Percentiles rank a stretch among this genome's conserved stretches.
phyloP scores from a whole-genome alignment of 2,888 invertebrate genomes.

The Pheosia tremula region DNA sequence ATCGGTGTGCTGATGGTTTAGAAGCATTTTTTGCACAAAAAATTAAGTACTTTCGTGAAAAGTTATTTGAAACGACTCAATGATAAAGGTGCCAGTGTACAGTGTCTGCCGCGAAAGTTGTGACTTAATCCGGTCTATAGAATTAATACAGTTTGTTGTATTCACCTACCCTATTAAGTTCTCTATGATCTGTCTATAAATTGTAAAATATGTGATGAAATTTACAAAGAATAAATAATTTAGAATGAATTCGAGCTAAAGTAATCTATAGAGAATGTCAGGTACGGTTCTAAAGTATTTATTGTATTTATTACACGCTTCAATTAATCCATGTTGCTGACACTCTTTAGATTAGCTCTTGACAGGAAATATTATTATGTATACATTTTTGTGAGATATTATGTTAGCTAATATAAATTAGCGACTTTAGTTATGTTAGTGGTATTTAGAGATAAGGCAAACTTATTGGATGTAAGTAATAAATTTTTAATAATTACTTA shows the following conservation, averaged over 20 bases:
- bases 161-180: constrained; percentile 47
- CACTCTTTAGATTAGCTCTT: constrained; percentile 58
- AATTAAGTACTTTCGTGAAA: constrained; percentile 94
- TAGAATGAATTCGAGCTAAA: constrained; percentile 57
- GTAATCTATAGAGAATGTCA: constrained; percentile 62
- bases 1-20: constrained; percentile 97
- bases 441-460: constrained; percentile 74
- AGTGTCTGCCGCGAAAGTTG: constrained; percentile 46
- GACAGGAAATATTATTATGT: constrained; percentile 62
- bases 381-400: constrained; percentile 74
- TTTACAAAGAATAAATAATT: constrained; percentile 71
- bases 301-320: constrained; percentile 78
- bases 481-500: constrained; percentile 76
- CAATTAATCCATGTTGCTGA: constrained; percentile 62
- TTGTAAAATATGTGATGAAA: constrained; percentile 75
- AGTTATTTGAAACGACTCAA: constrained; percentile 87
- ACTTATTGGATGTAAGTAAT: constrained; percentile 80
- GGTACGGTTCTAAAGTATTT: constrained; percentile 73
- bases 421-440: constrained; percentile 70
- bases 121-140: constrained; percentile 33
- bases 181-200: constrained; percentile 72
- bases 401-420: constrained; percentile 77
- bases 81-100: constrained; percentile 72
- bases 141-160: constrained; percentile 30
- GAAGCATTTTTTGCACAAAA: constrained; percentile 98